A percentile compares a stretch with the other conserved stretches of the same genome.
Evolutionary conservation across 2,797 vertebrate genomes (phyloP).

Genomic region (Pangasius mekongensis): DNA sequence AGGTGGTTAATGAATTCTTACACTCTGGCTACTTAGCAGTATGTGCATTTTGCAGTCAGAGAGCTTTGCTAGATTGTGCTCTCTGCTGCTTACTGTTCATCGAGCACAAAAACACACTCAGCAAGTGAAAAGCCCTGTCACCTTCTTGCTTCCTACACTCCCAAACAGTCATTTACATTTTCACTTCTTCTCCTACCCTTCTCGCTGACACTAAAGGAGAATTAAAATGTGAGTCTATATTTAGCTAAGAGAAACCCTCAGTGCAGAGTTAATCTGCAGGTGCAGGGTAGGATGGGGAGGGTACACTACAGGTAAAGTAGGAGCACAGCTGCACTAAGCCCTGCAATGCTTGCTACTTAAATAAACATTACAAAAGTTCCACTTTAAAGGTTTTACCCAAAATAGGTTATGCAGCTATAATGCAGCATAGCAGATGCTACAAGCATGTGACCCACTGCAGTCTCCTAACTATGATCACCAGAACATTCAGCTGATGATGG

Average conservation of each 20-base stretch:
- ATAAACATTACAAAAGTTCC: conserved; percentile 47
- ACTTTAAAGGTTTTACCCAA: conserved; percentile 46
- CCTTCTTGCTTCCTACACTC: conserved; percentile 20
- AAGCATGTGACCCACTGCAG: conserved; percentile 44
- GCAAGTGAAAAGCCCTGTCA: conserved; percentile 36
- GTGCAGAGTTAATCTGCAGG: conserved; percentile 29
- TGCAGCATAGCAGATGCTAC: conserved; percentile 44
- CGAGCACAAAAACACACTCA: conserved; percentile 22
- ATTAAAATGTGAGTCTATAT: conserved; percentile 46
- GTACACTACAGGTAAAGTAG: conserved; percentile 32
- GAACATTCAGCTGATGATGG: conserved; percentile 16
- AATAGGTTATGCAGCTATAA: conserved; percentile 43
- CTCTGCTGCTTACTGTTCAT: conserved; percentile 19
- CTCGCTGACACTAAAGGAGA: conserved; percentile 18
- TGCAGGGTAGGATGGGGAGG: conserved; percentile 23
- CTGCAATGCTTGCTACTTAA: conserved; percentile 26
- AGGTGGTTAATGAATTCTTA: conserved; percentile 11
- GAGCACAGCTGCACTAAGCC: conserved; percentile 29
- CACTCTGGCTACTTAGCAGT: conserved; percentile 1
- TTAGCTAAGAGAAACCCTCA: conserved; percentile 35
- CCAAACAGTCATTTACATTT: conserved; percentile 40
- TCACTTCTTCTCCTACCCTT: conserved; percentile 21
- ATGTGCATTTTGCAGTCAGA: conserved; percentile 7
- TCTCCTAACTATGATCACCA: conserved; percentile 19
- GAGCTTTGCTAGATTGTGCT: conserved; percentile 14